A percentile compares a stretch with the other conserved stretches of the same genome.
Conservation (phyloP, 2,113 vertebrate species). For the Proteles cristata region DNA sequence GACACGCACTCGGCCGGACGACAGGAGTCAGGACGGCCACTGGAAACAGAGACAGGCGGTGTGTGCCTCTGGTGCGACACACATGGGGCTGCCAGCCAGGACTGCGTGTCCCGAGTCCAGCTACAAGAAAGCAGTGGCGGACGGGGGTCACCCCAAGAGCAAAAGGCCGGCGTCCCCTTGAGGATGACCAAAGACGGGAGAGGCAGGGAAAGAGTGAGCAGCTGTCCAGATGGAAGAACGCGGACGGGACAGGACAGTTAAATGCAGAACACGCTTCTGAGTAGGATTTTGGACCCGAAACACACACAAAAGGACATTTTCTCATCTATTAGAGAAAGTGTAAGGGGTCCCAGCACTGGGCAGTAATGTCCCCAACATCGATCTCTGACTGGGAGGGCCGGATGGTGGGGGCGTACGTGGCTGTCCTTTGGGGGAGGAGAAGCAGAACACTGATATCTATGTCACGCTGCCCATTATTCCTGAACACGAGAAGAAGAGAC, state of each 20-base stretch:
- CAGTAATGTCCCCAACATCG: fast-evolving
- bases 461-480: not conserved
- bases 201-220: fast-evolving
- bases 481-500: not conserved
- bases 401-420: not conserved
- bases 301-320: fast-evolving
- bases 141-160: not conserved
- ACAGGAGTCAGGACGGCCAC: fast-evolving
- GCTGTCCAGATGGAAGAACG: not conserved
- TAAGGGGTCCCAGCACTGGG: not conserved
- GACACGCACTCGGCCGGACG: fast-evolving
- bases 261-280: not conserved
- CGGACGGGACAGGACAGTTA: not conserved
- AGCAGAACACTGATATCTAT: not conserved
- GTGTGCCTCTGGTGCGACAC: fast-evolving
- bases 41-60: not conserved
- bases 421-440: not conserved
- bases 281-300: not conserved
- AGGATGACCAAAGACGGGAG: fast-evolving
- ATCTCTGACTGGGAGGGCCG: not conserved
- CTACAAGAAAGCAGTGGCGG: fast-evolving
- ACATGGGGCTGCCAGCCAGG: not conserved
- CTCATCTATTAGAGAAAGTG: not conserved
- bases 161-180: not conserved
- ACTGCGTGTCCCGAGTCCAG: fast-evolving